Conservation (phyloP, 2,113 vertebrate genomes). For the Canis aureus region DNA sequence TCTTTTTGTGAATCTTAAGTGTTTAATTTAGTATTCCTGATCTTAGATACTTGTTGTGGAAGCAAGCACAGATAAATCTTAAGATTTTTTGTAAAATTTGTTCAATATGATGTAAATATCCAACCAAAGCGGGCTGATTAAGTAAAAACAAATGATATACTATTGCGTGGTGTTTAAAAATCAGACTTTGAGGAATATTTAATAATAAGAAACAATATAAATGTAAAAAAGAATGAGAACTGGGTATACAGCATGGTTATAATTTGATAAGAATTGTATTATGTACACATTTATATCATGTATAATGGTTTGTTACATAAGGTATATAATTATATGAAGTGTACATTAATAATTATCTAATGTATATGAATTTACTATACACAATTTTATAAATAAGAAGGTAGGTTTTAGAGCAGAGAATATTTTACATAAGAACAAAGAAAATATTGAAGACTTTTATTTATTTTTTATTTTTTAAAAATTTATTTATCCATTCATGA, state of each 20-base stretch:
- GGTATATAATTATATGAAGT: not conserved
- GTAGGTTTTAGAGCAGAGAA: not conserved
- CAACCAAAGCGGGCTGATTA: not conserved
- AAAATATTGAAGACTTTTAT: not conserved
- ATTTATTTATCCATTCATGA: no score
- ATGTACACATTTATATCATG: not conserved
- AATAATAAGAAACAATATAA: not conserved
- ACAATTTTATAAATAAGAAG: not conserved
- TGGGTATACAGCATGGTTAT: not conserved
- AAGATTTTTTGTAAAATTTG: slow-evolving; percentile 7
- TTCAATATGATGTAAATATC: not conserved
- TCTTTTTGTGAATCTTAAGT: not conserved
- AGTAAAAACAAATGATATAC: not conserved
- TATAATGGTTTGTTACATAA: not conserved
- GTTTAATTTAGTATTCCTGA: not conserved
- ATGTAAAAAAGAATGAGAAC: not conserved
- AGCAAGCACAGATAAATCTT: not conserved
- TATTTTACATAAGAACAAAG: not conserved
- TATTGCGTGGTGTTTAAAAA: not conserved
- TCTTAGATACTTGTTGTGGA: not conserved
- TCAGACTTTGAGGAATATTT: not conserved
- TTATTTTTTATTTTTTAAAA: no score
- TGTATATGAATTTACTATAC: not conserved
- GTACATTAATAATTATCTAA: not conserved
- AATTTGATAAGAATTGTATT: not conserved